A percentile compares a stretch with the other conserved stretches of the same genome.
Evolutionary conservation across 2,797 vertebrate species (phyloP).

Genomic region (Menidia menidia): DNA sequence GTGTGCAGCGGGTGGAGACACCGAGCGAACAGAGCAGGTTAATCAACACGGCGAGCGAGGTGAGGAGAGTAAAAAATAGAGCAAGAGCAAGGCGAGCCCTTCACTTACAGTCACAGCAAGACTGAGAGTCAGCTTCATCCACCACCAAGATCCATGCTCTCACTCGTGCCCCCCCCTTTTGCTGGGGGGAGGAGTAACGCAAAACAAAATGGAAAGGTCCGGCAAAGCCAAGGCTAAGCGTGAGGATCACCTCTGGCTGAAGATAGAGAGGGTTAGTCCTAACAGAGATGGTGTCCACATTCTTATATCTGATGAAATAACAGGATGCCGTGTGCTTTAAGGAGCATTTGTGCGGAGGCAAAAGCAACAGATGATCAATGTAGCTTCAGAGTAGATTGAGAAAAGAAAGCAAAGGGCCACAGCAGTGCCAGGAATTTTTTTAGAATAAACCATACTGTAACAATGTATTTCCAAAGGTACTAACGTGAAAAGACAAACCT

Average conservation of each 20-base stretch:
- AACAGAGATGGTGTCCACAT: slow-evolving; percentile 56
- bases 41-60: slow-evolving; percentile 44
- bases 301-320: slow-evolving; percentile 29
- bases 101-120: slow-evolving; percentile 90
- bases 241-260: slow-evolving; percentile 87
- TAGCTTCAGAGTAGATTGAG: slow-evolving; percentile 29
- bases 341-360: slow-evolving; percentile 38
- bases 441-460: not conserved
- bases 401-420: slow-evolving; percentile 21
- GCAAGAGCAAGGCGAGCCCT: slow-evolving; percentile 55
- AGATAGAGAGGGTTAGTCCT: slow-evolving; percentile 82
- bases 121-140: slow-evolving; percentile 84
- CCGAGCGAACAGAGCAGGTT: slow-evolving; percentile 31
- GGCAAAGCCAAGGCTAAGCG: slow-evolving; percentile 83
- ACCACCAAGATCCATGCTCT: slow-evolving; percentile 83
- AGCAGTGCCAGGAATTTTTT: not conserved
- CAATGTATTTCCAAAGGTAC: not conserved
- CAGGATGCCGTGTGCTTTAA: slow-evolving; percentile 18
- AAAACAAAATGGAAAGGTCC: slow-evolving; percentile 86
- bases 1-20: slow-evolving; percentile 21
- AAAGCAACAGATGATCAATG: slow-evolving; percentile 43
- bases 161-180: slow-evolving; percentile 76
- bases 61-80: slow-evolving; percentile 30
- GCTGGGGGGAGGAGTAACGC: slow-evolving; percentile 81
- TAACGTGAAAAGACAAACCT: slow-evolving; percentile 80